Evolutionary conservation across 2,888 invertebrate genomes (phyloP).

Genomic region (Pseudolycoriella hygida): DNA sequence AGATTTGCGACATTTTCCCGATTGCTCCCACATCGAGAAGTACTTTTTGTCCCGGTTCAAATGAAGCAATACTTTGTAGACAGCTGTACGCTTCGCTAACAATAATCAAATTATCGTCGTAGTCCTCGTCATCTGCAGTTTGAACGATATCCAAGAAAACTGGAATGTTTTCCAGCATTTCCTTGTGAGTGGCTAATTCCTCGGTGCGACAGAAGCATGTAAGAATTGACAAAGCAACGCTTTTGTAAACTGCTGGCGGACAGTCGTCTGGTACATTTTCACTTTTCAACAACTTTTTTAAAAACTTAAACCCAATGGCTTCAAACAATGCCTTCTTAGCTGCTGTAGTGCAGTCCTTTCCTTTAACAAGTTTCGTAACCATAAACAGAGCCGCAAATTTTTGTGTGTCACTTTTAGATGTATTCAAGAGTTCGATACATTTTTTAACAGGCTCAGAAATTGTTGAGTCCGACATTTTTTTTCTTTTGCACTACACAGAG

Average conservation of each 20-base stretch:
- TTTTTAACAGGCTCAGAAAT: constrained; percentile 70
- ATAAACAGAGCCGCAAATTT: constrained; percentile 83
- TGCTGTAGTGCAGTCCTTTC: constrained; percentile 58
- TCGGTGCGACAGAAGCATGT: constrained; percentile 73
- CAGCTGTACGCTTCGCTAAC: constrained; percentile 76
- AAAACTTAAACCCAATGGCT: constrained; percentile 74
- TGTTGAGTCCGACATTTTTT: constrained; percentile 20
- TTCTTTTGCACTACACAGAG: background rate
- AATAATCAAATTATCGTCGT: constrained; percentile 71
- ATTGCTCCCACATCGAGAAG: constrained; percentile 62
- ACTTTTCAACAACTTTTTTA: constrained; percentile 60
- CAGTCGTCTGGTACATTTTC: constrained; percentile 70
- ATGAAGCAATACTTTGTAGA: constrained; percentile 60
- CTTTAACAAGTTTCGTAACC: constrained; percentile 78
- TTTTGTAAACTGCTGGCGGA: constrained; percentile 77
- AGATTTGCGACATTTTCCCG: constrained; percentile 68
- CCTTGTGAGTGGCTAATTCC: constrained; percentile 61
- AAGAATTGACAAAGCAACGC: constrained; percentile 72
- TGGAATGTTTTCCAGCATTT: constrained; percentile 68
- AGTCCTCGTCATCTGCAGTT: constrained; percentile 65
- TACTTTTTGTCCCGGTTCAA: constrained; percentile 62
- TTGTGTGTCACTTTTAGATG: constrained; percentile 70
- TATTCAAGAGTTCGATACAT: constrained; percentile 63
- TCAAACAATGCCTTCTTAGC: constrained; percentile 71
- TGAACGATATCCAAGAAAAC: constrained; percentile 70